A percentile compares a stretch with the other conserved stretches of the same genome.
Conservation (phyloP, 2,113 vertebrate species). For the Protomyctophum bolini region DNA sequence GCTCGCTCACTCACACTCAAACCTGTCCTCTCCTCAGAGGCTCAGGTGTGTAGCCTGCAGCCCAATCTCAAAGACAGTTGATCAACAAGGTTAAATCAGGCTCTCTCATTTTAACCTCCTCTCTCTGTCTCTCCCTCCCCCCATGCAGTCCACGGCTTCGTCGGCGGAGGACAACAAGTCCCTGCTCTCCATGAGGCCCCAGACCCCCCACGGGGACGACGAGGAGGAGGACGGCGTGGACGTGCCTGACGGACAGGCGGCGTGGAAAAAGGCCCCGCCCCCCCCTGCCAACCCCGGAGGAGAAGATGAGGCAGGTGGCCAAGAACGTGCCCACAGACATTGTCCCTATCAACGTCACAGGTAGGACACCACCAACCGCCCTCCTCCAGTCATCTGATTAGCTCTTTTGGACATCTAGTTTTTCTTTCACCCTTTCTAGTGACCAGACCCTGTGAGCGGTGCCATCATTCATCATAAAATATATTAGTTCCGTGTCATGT, state of each 20-base stretch:
- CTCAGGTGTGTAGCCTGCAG: background rate
- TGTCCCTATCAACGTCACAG: slow-evolving; percentile 94
- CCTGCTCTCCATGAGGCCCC: slow-evolving; percentile 82
- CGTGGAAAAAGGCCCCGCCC: slow-evolving; percentile 81
- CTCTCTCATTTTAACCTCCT: background rate
- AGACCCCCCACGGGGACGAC: slow-evolving; percentile 70
- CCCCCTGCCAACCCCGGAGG: slow-evolving; percentile 92
- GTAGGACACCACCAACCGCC: slow-evolving; percentile 70
- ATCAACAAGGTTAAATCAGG: no score
- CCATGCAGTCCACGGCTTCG: slow-evolving; percentile 82
- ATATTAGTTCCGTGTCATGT: background rate
- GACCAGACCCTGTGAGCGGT: slow-evolving; percentile 4
- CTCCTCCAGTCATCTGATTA: background rate
- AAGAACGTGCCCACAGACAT: slow-evolving; percentile 90
- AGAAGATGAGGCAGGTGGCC: slow-evolving; percentile 94
- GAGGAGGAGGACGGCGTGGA: slow-evolving; percentile 79
- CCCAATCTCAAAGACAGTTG: no score
- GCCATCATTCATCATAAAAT: slow-evolving; percentile 1
- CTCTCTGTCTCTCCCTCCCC: background rate
- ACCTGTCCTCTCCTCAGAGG: background rate
- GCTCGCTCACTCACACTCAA: background rate
- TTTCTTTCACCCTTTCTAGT: background rate
- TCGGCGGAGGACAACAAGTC: slow-evolving; percentile 87
- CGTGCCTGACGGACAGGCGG: slow-evolving; percentile 82
- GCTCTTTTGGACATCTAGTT: background rate